Conservation (phyloP, 2,888 invertebrate genomes). For the Liodrosophila aerea region DNA sequence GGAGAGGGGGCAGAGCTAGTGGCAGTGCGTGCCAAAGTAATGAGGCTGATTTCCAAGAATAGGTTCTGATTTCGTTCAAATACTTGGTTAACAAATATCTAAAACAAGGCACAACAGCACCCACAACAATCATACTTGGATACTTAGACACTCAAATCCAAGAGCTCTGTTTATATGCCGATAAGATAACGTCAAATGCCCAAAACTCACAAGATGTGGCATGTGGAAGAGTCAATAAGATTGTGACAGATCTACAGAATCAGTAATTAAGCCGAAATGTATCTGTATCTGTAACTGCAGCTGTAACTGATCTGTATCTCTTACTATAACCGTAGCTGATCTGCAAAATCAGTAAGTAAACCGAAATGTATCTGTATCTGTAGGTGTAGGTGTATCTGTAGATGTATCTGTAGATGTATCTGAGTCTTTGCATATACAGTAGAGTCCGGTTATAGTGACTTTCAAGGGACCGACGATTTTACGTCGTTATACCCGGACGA, state of each 20-base stretch:
- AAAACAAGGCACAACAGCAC: constrained; percentile 1
- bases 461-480: no score
- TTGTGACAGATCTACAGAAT: constrained; percentile 24
- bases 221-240: constrained; percentile 43
- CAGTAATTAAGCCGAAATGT: no score
- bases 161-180: constrained; percentile 41
- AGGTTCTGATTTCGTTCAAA: constrained; percentile 59
- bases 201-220: constrained; percentile 20
- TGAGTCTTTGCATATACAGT: neutral
- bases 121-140: constrained; percentile 39
- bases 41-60: constrained; percentile 67
- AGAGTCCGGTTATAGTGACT: no score
- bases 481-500: no score
- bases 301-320: constrained; percentile 2
- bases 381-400: neutral
- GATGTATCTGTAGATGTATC: constrained; percentile 5
- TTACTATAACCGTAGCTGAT: neutral
- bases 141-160: constrained; percentile 41
- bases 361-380: neutral
- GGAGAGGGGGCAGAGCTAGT: constrained; percentile 8
- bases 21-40: constrained; percentile 63
- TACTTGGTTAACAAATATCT: constrained; percentile 43
- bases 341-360: no score
- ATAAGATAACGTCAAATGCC: constrained; percentile 39
- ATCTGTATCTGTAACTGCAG: neutral